phyloP scores from a whole-genome alignment of 2,113 vertebrate species.

The Cebus imitator region DNA sequence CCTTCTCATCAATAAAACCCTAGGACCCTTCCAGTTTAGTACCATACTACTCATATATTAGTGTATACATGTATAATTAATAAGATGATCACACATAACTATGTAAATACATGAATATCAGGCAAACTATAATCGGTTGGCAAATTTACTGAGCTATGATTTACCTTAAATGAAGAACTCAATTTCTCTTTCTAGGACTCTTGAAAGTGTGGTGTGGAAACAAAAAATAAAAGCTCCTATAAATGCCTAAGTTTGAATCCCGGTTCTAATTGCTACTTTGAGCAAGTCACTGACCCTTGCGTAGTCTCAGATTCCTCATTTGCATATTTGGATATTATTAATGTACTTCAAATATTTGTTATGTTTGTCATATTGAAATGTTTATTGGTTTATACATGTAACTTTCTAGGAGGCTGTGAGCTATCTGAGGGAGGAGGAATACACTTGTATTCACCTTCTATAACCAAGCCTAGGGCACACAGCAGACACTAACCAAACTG shows the following conservation, averaged over 20 bases:
- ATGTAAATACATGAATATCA: neutral
- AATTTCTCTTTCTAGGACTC: conserved; percentile 7
- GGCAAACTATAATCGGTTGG: neutral
- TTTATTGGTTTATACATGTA: neutral
- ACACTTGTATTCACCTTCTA: neutral
- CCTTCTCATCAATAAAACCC: neutral
- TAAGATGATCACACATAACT: neutral
- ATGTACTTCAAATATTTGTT: neutral
- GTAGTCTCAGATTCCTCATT: neutral
- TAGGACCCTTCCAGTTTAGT: neutral
- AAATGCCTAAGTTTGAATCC: conserved; percentile 18
- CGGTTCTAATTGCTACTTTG: neutral
- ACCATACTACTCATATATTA: neutral
- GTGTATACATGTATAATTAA: neutral
- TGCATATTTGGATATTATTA: neutral
- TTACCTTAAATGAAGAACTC: conserved; percentile 13
- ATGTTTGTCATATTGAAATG: neutral
- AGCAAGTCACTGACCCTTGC: neutral
- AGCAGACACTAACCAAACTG: neutral
- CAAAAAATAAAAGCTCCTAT: neutral
- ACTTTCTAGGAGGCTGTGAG: neutral
- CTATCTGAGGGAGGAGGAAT: neutral
- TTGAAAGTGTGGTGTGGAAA: neutral
- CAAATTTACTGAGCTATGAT: conserved; percentile 29
- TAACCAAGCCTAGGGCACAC: neutral